Base-by-base conservation (phyloP, 2,113 vertebrate genomes). In the Colaptes auratus region DNA sequence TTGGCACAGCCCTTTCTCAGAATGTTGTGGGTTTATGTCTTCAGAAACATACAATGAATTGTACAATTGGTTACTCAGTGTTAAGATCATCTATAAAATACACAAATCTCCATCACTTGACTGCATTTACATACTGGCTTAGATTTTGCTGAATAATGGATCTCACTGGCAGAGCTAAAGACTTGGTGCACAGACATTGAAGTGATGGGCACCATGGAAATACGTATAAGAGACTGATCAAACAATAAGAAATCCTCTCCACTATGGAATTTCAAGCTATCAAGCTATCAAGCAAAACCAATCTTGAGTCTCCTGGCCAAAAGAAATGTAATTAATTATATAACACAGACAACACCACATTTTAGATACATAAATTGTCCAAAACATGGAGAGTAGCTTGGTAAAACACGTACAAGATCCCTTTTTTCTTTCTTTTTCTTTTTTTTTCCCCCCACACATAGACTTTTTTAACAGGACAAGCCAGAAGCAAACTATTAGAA, bases 301-400 rank as follows among this genome's bases (percentile, higher is more conserved):
- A 97, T 96, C 90, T 97, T 8, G 86, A 95, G 89, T 97, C 97
- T 98, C 95, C 93, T 97, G 97, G 96, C 95, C 83, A 61, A 82
- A 91, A 95, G 73, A 23, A 81, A 48, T 74, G 33, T 93, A 96
- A 94, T 73, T 42, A 58, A 96, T 95, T 96, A 97, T 96, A 97
- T 96, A 97, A 98, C 97, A 98, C 96, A 98, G 96, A 98, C 97
- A 98, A 97, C 95, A 98, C 96, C 93, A 98, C 95, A 95, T 96
- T 97, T 97, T 95, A 96, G 96, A 98, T 98, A 98, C 98, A 98
- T 96, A 98, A 98, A 98, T 98, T 98, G 98, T 98, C 98, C 98
- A 98, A 98, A 98, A 98, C 91, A 97, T 97, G 96, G 95, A 97
- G 95, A 97, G 95, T 77, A 96, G 86, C 89, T 97, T 89, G 67